Conservation (phyloP, 2,797 vertebrate genomes). For the Thunnus albacares region DNA sequence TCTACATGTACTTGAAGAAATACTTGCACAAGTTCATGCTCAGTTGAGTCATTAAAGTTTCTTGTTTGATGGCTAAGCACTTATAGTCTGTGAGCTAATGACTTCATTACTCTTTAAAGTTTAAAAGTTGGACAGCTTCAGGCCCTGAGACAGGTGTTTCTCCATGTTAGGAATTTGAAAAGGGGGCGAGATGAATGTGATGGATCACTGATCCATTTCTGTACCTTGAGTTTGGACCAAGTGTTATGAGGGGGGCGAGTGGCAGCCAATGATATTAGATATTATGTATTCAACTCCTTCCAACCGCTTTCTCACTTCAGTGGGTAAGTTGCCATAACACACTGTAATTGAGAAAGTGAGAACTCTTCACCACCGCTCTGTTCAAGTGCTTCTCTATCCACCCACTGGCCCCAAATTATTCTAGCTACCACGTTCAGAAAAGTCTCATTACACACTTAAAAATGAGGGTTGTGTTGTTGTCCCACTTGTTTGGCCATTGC, state of each 20-base stretch:
- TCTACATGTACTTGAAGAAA: background rate
- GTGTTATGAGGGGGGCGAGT: background rate
- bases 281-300: background rate
- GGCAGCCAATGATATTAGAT: background rate
- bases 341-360: conserved; percentile 11
- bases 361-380: background rate
- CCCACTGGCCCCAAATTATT: background rate
- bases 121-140: conserved; percentile 4
- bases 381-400: background rate
- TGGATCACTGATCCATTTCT: conserved; percentile 24
- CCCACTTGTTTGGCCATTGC: background rate
- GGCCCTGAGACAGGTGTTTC: conserved; percentile 5
- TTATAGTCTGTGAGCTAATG: conserved; percentile 11
- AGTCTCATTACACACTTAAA: conserved; percentile 24
- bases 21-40: too few species aligned
- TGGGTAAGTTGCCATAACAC: conserved; percentile 11
- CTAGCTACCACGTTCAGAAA: background rate
- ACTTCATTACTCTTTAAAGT: background rate
- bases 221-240: background rate
- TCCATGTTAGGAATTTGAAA: conserved; percentile 14
- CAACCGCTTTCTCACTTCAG: conserved; percentile 14
- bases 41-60: background rate
- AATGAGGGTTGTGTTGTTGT: conserved; percentile 7
- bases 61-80: background rate
- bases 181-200: conserved; percentile 14